These are phyloP conservation scores for Neoscelio sp. DNA, from an alignment of 2,888 invertebrate species.

Conservation along the genomic window DNA sequence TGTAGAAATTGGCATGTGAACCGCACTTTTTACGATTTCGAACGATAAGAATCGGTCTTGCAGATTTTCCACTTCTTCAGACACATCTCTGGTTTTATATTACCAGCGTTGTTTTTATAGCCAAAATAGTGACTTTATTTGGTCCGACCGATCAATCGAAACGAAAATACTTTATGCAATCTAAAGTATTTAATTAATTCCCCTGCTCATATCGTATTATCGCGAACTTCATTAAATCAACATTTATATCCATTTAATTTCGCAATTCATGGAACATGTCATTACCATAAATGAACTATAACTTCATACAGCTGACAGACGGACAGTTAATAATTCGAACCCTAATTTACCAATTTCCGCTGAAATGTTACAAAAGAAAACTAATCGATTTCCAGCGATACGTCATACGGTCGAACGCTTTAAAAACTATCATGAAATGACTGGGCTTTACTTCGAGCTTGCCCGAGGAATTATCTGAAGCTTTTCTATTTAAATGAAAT, in stretches of 20 bases:
- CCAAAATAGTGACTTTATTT: constrained; percentile 17
- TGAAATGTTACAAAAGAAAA: constrained; percentile 26
- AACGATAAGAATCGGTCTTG: constrained; percentile 18
- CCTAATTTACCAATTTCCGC: constrained; percentile 14
- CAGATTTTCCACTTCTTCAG: constrained; percentile 25
- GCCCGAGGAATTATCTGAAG: constrained; percentile 32
- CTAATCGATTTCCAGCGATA: no score
- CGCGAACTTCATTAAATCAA: constrained; percentile 11
- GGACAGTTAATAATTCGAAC: constrained; percentile 33
- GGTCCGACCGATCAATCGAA: no score
- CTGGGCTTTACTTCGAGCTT: not conserved
- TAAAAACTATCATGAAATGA: constrained; percentile 9
- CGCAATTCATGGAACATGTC: constrained; percentile 15
- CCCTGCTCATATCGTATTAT: not conserved
- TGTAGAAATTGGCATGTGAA: constrained; percentile 34
- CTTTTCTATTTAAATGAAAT: constrained; percentile 59
- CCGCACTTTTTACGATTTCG: constrained; percentile 4
- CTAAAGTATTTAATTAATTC: constrained; percentile 1
- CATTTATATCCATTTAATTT: constrained; percentile 31
- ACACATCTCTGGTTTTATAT: not conserved
- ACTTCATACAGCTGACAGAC: not conserved
- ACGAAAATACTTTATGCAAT: no score
- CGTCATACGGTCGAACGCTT: constrained; percentile 8
- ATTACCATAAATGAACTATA: constrained; percentile 20
- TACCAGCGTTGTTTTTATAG: constrained; percentile 21